phyloP scores from a whole-genome alignment of 2,888 invertebrate genomes.

The Drosophila colorata region DNA sequence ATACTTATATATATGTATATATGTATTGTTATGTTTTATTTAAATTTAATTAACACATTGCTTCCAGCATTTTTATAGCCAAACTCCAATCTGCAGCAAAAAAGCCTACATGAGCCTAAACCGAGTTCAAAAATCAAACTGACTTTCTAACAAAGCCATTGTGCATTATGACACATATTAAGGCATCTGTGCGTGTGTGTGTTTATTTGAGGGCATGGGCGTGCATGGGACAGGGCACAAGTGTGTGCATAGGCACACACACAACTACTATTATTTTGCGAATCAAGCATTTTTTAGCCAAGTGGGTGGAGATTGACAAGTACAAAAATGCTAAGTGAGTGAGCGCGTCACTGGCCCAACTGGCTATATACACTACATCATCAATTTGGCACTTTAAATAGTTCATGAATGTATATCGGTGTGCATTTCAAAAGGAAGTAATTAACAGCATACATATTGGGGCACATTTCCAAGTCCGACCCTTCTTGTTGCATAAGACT shows the following conservation, averaged over 20 bases:
- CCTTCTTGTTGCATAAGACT: constrained; percentile 33
- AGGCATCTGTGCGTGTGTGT: constrained; percentile 4
- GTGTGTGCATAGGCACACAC: constrained; percentile 22
- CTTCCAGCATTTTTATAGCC: background rate
- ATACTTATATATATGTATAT: background rate
- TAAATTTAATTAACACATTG: constrained; percentile 22
- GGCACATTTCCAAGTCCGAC: constrained; percentile 6
- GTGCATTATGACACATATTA: constrained; percentile 32
- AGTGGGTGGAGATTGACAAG: constrained; percentile 34
- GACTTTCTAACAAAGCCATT: constrained; percentile 25
- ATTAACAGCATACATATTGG: constrained; percentile 18
- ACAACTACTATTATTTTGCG: constrained; percentile 67
- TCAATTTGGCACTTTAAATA: constrained; percentile 2
- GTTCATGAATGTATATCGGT: background rate
- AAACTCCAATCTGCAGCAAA: background rate
- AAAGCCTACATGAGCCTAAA: background rate
- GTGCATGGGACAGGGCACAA: constrained; percentile 14
- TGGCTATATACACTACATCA: constrained; percentile 23
- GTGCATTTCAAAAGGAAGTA: constrained; percentile 25
- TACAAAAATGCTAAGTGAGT: constrained; percentile 20
- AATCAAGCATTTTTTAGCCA: constrained; percentile 74
- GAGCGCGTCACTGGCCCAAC: constrained; percentile 8
- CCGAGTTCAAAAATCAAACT: constrained; percentile 7
- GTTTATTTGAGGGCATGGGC: constrained; percentile 3
- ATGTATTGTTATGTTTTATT: constrained; percentile 12